Evolutionary conservation across 2,113 vertebrate species (phyloP).

Genomic region (Mastomys coucha): DNA sequence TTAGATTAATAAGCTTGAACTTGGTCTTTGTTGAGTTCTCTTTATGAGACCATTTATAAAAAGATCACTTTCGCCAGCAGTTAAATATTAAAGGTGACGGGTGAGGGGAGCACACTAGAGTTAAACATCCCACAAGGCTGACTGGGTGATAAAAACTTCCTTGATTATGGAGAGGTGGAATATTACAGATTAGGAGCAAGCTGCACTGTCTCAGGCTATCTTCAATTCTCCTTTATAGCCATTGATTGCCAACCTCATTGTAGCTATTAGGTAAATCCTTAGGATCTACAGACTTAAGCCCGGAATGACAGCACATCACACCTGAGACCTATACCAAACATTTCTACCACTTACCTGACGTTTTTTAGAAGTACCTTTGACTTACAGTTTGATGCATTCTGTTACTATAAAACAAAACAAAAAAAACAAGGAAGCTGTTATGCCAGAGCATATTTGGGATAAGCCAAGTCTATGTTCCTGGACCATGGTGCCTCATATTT

Average conservation of each 20-base stretch:
- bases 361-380: background rate
- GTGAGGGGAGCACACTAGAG: background rate
- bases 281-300: background rate
- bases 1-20: background rate
- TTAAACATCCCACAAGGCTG: background rate
- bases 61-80: background rate
- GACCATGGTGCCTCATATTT: background rate
- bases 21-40: background rate
- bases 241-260: background rate
- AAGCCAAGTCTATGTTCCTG: background rate
- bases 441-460: background rate
- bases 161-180: background rate
- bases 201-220: background rate
- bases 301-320: background rate
- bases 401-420: background rate
- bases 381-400: background rate
- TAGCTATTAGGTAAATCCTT: background rate
- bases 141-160: background rate
- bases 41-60: background rate
- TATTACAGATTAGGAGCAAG: background rate
- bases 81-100: background rate
- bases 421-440: background rate
- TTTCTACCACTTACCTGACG: background rate
- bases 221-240: background rate
- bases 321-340: background rate